Conservation (phyloP, 2,888 invertebrate genomes). For the Trachelus iudaicus region DNA sequence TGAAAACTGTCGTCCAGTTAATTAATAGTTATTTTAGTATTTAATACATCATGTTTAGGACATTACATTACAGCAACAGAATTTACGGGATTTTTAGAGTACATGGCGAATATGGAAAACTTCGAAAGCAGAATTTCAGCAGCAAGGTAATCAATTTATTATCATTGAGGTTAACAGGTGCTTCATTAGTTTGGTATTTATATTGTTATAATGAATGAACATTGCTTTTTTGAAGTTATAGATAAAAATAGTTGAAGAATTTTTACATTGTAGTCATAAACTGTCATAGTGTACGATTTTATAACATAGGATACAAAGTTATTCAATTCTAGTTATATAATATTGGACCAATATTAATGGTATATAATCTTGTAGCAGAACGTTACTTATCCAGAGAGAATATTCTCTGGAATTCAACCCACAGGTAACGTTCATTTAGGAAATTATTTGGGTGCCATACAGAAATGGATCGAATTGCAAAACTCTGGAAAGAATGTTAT, state of each 20-base stretch:
- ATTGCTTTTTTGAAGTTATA: not conserved
- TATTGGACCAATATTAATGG: not conserved
- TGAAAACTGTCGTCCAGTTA: not conserved
- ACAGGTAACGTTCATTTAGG: slow-evolving; percentile 95
- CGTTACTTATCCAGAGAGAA: slow-evolving; percentile 69
- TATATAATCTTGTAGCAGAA: slow-evolving; percentile 1
- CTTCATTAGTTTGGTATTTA: not conserved
- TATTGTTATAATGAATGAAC: not conserved
- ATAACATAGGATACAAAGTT: not conserved
- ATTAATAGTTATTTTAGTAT: not conserved
- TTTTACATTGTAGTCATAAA: not conserved
- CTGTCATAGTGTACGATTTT: not conserved
- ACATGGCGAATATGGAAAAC: not conserved
- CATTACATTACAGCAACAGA: not conserved
- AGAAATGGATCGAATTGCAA: slow-evolving; percentile 87
- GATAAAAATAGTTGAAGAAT: not conserved
- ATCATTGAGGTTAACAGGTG: not conserved
- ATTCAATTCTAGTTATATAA: not conserved
- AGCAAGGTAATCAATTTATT: not conserved
- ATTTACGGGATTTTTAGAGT: not conserved
- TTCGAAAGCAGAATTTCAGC: not conserved
- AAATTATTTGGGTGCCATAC: slow-evolving; percentile 95
- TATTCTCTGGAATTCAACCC: slow-evolving; percentile 97
- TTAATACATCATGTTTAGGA: not conserved
- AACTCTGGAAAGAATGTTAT: slow-evolving; percentile 76